Conservation (phyloP, 64 coral and sea anemone species). For the Montipora cactus region DNA sequence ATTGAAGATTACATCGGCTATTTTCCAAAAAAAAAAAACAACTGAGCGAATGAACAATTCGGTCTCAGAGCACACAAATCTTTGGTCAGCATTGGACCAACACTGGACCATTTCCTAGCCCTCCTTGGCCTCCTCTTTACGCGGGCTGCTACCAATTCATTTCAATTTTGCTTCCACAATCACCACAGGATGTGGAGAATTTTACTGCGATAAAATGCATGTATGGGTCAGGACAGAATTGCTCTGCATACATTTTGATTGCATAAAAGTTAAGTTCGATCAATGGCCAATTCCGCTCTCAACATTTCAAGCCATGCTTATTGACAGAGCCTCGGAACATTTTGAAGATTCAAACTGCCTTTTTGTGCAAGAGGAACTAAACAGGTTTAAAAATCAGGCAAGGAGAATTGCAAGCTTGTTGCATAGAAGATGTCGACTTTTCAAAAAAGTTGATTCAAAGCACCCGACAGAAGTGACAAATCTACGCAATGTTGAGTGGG, state of each 20-base stretch:
- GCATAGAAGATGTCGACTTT: too few relatives aligned
- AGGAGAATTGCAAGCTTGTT: background rate
- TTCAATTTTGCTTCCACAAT: background rate
- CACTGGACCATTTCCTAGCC: background rate
- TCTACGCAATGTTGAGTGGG: too few relatives aligned
- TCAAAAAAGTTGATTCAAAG: too few relatives aligned
- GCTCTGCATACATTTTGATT: constrained; percentile 38
- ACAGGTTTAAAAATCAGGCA: background rate
- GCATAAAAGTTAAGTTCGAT: constrained; percentile 13
- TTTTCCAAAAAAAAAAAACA: background rate
- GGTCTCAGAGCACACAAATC: background rate
- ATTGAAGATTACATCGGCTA: background rate
- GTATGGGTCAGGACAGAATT: constrained; percentile 23
- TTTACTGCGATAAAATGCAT: background rate
- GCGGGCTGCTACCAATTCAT: background rate
- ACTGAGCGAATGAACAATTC: background rate
- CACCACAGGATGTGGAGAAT: background rate
- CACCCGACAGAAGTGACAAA: too few relatives aligned
- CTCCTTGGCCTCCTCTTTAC: background rate
- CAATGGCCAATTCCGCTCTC: constrained; percentile 15
- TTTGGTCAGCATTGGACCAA: background rate
- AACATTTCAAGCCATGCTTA: constrained; percentile 13
- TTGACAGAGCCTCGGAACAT: constrained; percentile 13
- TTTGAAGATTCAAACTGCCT: constrained; percentile 8
- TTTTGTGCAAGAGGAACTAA: constrained; percentile 11